Evolutionary conservation across 2,797 vertebrate genomes (phyloP), one percentile per base, ranked within the genome.

Genomic region (Tadarida brasiliensis): DNA sequence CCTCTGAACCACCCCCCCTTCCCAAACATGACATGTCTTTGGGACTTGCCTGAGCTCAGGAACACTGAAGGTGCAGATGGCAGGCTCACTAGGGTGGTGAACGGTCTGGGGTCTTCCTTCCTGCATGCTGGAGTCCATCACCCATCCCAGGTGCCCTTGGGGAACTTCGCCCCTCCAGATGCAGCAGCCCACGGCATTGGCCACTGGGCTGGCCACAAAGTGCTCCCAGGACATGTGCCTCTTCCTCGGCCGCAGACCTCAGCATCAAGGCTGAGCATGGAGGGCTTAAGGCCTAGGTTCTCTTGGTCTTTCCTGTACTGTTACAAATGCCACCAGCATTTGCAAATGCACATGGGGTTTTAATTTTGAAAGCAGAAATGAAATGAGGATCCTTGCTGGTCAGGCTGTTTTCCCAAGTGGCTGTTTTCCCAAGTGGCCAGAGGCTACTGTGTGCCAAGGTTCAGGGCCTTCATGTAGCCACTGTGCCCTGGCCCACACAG

Each of bases 291-390:
- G 39, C 54, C 19, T 1, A 1, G 30, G 39, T 81, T 63, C 44
- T 85, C 57, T 86, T 39, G 17, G 12, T 84, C 70, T 44, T 16
- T 61, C 28, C 28, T 90, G 56, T 65, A 74, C 39, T 59, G 26
- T 22, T 56, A 28, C 82, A 83, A 26, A 39, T 33, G 33, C 61
- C 33, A 33, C 47, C 16, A 5, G 35, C 49, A 28, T 33, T 90
- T 11, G 2, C 73, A 47, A 20, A 30, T 6, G 15, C 26, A 0
- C 44, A 0, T 0, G 2, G 73, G 44, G 17, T 30, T 88, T 94
- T 86, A 81, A 92, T 94, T 94, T 81, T 57, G 88, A 97, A 97
- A 97, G 96, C 97, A 94, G 95, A 97, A 97, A 77, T 81, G 93
- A 97, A 95, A 93, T 71, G 1, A 67, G 67, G 90, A 83, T 61